Evolutionary conservation across 2,797 vertebrate species (phyloP).

Genomic region (Sandelia bainsii): DNA sequence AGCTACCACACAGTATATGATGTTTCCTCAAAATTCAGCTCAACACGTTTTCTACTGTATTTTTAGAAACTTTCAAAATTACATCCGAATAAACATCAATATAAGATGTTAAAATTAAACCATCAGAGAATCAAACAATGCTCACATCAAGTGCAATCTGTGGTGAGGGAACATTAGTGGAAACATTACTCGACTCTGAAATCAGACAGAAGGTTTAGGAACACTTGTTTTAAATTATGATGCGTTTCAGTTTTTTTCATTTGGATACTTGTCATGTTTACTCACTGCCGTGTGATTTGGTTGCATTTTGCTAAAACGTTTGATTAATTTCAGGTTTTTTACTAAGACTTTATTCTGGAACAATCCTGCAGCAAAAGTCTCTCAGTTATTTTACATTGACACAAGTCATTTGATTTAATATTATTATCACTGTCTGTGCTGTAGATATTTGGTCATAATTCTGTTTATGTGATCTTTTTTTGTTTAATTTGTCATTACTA

Average conservation of each 20-base stretch:
- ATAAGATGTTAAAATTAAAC: not conserved
- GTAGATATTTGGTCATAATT: conserved; percentile 16
- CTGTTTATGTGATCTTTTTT: conserved; percentile 8
- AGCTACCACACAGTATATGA: no score
- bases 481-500: conserved; percentile 1
- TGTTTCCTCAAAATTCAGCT: not conserved
- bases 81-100: not conserved
- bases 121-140: not conserved
- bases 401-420: conserved; percentile 1
- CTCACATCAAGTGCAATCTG: not conserved
- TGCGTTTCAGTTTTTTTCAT: not conserved
- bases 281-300: not conserved
- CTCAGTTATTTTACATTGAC: not conserved
- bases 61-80: not conserved
- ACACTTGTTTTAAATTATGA: not conserved
- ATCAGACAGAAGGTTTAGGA: not conserved
- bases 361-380: not conserved
- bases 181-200: not conserved
- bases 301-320: not conserved
- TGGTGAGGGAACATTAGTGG: not conserved
- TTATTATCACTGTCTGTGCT: not conserved
- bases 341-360: not conserved
- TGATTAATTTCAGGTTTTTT: not conserved
- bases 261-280: not conserved
- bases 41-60: not conserved